Percentiles rank a stretch among this genome's conserved stretches.
phyloP scores from a whole-genome alignment of 2,797 vertebrate genomes.

The Trachurus trachurus region DNA sequence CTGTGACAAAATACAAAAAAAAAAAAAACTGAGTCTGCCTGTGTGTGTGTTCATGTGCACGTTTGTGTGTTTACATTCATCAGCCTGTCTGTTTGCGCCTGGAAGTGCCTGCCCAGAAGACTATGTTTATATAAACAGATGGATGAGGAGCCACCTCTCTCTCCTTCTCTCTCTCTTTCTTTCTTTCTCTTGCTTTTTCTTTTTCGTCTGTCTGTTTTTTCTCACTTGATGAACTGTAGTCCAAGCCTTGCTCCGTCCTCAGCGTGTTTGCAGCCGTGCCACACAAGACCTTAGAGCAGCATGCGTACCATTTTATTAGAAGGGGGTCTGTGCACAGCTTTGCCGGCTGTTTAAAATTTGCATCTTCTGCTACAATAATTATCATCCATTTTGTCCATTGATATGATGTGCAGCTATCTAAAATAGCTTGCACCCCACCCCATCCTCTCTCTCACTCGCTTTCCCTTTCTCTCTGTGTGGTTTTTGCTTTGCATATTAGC shows the following conservation, averaged over 20 bases:
- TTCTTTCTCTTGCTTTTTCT: slow-evolving; percentile 17
- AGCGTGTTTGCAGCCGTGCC: slow-evolving; percentile 25
- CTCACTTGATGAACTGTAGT: slow-evolving; percentile 36
- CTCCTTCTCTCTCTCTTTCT: slow-evolving; percentile 22
- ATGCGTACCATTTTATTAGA: slow-evolving; percentile 20
- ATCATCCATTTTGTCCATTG: slow-evolving; percentile 33
- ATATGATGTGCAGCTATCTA: slow-evolving; percentile 43
- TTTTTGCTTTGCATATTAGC: slow-evolving; percentile 68
- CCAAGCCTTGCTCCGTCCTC: slow-evolving; percentile 42
- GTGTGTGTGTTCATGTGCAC: neutral
- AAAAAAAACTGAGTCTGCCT: neutral
- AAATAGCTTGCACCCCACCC: slow-evolving; percentile 15
- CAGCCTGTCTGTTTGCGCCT: slow-evolving; percentile 59
- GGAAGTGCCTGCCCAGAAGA: slow-evolving; percentile 65
- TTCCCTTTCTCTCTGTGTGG: slow-evolving; percentile 31
- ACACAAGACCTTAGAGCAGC: slow-evolving; percentile 27
- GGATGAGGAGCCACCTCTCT: slow-evolving; percentile 54
- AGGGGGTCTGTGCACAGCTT: neutral
- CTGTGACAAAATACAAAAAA: slow-evolving; percentile 26
- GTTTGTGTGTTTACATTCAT: slow-evolving; percentile 57
- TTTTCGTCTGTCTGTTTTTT: slow-evolving; percentile 10
- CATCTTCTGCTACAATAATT: slow-evolving; percentile 42
- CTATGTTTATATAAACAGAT: slow-evolving; percentile 67
- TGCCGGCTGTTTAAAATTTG: neutral
- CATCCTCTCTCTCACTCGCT: neutral